Percentiles rank a stretch among this genome's conserved stretches.
phyloP scores from a whole-genome alignment of 2,113 vertebrate genomes.

The Meleagris gallopavo region DNA sequence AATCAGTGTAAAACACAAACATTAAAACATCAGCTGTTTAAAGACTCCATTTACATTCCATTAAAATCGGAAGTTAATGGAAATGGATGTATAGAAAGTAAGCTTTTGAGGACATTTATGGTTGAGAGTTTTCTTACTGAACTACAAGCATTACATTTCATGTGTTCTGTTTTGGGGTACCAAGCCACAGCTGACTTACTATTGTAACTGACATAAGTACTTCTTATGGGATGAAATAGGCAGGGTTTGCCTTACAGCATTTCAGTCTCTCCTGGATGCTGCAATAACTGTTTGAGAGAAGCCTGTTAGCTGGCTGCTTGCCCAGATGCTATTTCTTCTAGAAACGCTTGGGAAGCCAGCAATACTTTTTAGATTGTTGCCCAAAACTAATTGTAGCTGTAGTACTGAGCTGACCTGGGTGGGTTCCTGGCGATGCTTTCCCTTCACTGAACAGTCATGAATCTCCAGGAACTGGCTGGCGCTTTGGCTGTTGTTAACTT shows the following conservation, averaged over 20 bases:
- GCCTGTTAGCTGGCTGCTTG: constrained; percentile 36
- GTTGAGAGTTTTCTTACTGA: neutral
- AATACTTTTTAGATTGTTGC: neutral
- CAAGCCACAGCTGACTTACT: neutral
- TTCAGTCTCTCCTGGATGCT: neutral
- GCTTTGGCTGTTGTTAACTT: neutral
- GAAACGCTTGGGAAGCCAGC: constrained; percentile 40
- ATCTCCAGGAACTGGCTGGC: neutral
- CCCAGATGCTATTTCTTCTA: constrained; percentile 60
- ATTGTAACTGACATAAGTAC: neutral
- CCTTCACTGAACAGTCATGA: neutral
- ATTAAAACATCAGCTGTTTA: constrained; percentile 58
- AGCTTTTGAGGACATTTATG: neutral
- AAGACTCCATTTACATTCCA: neutral
- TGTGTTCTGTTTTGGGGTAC: neutral
- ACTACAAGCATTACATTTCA: neutral
- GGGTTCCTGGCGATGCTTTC: constrained; percentile 1
- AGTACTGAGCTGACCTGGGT: neutral
- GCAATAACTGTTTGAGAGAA: constrained; percentile 6
- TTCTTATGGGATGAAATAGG: neutral
- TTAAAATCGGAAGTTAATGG: constrained; percentile 57
- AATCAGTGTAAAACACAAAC: neutral
- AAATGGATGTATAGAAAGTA: neutral
- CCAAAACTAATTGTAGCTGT: neutral
- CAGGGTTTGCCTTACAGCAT: constrained; percentile 12